These are phyloP conservation scores for Microchrysa polita DNA, from an alignment of 2,888 invertebrate species.

Conservation along the genomic window DNA sequence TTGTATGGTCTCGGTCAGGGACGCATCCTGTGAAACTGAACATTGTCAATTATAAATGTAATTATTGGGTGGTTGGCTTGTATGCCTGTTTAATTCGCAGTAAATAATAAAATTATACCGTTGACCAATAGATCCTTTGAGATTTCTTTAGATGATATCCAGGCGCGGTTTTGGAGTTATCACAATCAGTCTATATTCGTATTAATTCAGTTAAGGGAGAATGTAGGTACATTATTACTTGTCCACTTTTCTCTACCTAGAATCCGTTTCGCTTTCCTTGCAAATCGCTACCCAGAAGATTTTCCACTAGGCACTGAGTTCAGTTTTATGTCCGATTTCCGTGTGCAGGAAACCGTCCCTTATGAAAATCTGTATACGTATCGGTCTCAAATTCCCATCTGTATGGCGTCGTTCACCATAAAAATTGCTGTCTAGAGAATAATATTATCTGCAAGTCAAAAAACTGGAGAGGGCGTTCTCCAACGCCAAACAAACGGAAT, in stretches of 20 bases:
- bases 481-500: not conserved
- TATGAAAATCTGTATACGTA: too few species aligned
- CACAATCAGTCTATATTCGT: too few species aligned
- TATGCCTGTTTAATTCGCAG: conserved; percentile 17
- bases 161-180: too few species aligned
- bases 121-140: conserved; percentile 19
- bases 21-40: not conserved
- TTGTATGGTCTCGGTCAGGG: too few species aligned
- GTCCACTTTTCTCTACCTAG: too few species aligned
- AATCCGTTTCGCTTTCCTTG: too few species aligned
- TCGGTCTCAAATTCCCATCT: not conserved
- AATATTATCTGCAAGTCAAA: conserved; percentile 38
- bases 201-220: too few species aligned
- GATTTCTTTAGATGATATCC: conserved; percentile 18
- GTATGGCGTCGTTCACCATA: conserved; percentile 22
- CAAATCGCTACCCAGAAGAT: too few species aligned
- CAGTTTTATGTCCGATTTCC: too few species aligned
- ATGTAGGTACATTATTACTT: too few species aligned
- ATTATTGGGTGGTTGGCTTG: conserved; percentile 2
- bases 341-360: too few species aligned
- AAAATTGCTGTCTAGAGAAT: conserved; percentile 32
- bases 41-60: conserved; percentile 33
- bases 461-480: conserved; percentile 19
- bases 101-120: conserved; percentile 26
- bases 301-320: too few species aligned